Evolutionary conservation across 1,140 invertebrate genomes (phyloP), one percentile per base, ranked within the genome.

Genomic region (Varroa destructor): DNA sequence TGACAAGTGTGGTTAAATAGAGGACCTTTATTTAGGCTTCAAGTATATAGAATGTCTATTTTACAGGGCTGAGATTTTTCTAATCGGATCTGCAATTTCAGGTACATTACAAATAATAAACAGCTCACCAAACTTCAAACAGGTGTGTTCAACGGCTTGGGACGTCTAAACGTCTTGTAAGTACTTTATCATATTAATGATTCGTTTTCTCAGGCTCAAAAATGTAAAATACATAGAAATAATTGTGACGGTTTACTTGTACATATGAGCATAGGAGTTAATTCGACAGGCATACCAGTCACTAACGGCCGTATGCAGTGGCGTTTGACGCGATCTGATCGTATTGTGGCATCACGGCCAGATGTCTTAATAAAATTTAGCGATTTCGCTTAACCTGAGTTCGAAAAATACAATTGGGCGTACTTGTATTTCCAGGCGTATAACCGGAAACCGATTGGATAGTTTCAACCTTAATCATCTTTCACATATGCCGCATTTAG

Each of bases 101-200:
- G 61, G 61, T 67, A 67, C 46, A 67, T 67, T 46, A 36, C 61
- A 14, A 67, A 67, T 40, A 67, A 67, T 46, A 12, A 67, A 67
- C 12, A 67, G 14, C 61, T 67, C 37, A 46, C 40, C 2, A 12
- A 67, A 14, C 40, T 67, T 67, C 61, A 67, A 46, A 40, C 46
- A 14, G 61, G 61, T 1, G 61, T 67, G 46, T 67, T 67, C 61
- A 67, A 46, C 61, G 61, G 61, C 40, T 67, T 67, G 61, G 46
- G 46, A 14, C 40, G 46, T 14, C 61, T 67, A 12, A 67, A 67
- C 40, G 61, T 67, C 4, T 40, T 67, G 61, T 67, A 46, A 67
- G 61, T 67, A 8, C 3, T n/a, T 58, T 12, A 58, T 3, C 57
- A 42, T 58, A 5, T 58, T 12, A 58, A 5, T 3, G 4, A 36